A percentile compares a stretch with the other conserved stretches of the same genome.
phyloP scores from a whole-genome alignment of 2,888 invertebrate genomes.

The Bellardia bayeri region DNA sequence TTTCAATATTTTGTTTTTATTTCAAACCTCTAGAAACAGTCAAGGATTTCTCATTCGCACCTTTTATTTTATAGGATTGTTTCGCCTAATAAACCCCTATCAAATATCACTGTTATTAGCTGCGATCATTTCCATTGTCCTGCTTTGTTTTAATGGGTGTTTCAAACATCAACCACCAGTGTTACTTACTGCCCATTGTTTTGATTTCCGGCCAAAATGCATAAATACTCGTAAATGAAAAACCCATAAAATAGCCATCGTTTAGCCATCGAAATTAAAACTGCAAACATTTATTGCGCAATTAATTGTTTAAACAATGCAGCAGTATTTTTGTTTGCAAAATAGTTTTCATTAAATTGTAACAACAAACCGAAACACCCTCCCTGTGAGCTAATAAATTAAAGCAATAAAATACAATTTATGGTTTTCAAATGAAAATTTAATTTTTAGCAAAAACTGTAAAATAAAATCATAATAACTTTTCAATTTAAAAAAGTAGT shows the following conservation, averaged over 20 bases:
- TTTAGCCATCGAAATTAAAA: neutral
- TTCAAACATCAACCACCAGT: slow-evolving; percentile 16
- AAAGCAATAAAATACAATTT: neutral
- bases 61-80: neutral
- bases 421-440: neutral
- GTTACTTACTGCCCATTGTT: slow-evolving; percentile 23
- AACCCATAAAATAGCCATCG: slow-evolving; percentile 51
- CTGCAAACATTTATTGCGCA: slow-evolving; percentile 10
- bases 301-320: slow-evolving; percentile 34
- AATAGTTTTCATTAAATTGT: slow-evolving; percentile 45
- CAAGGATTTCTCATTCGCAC: neutral
- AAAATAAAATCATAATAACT: too few species aligned
- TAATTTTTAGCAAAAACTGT: neutral
- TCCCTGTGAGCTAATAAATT: neutral
- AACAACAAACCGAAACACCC: slow-evolving; percentile 9
- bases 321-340: slow-evolving; percentile 38
- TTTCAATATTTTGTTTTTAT: too few species aligned
- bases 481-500: too few species aligned
- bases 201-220: slow-evolving; percentile 38
- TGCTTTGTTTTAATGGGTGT: slow-evolving; percentile 4
- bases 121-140: neutral
- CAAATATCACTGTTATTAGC: slow-evolving; percentile 22
- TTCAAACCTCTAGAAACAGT: too few species aligned
- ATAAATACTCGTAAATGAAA: neutral
- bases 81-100: neutral